Conservation (phyloP, 2,113 vertebrate genomes). For the Gobio gobio region DNA sequence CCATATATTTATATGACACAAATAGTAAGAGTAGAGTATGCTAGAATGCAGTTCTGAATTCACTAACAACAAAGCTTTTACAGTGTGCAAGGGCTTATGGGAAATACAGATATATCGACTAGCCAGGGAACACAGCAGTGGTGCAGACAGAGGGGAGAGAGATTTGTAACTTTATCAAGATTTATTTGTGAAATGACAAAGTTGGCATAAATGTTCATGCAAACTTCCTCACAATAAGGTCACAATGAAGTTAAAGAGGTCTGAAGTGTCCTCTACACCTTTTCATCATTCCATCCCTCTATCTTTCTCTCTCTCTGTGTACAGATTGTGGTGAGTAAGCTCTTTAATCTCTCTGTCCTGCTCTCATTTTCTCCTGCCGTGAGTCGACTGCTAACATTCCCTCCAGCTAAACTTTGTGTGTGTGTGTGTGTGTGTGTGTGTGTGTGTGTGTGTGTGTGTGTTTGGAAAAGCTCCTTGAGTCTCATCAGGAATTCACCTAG, state of each 20-base stretch:
- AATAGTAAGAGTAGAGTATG: too few relatives aligned
- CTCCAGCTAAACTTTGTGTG: slow-evolving; percentile 19
- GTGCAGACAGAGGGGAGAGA: background rate
- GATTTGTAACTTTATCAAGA: background rate
- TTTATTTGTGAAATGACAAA: background rate
- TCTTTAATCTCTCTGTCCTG: slow-evolving; percentile 43
- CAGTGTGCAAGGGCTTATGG: background rate
- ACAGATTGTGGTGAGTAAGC: slow-evolving; percentile 54
- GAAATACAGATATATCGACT: background rate
- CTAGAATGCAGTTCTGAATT: too few relatives aligned
- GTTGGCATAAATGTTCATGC: background rate
- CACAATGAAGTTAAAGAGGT: background rate
- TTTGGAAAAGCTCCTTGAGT: slow-evolving; percentile 16
- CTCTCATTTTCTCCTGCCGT: slow-evolving; percentile 42
- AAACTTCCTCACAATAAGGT: background rate
- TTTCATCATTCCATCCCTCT: background rate
- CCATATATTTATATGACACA: too few relatives aligned
- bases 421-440: slow-evolving; percentile 38
- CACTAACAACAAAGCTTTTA: slow-evolving; percentile 18
- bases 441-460: slow-evolving; percentile 44
- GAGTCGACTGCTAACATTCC: slow-evolving; percentile 13
- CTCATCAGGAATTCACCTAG: slow-evolving; percentile 54
- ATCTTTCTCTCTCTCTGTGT: slow-evolving; percentile 28
- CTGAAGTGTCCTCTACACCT: slow-evolving; percentile 21
- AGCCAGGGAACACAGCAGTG: background rate